These are phyloP conservation scores for Platygyra sinensis DNA, from an alignment of 64 coral and sea anemone genomes.

Conservation along the genomic window DNA sequence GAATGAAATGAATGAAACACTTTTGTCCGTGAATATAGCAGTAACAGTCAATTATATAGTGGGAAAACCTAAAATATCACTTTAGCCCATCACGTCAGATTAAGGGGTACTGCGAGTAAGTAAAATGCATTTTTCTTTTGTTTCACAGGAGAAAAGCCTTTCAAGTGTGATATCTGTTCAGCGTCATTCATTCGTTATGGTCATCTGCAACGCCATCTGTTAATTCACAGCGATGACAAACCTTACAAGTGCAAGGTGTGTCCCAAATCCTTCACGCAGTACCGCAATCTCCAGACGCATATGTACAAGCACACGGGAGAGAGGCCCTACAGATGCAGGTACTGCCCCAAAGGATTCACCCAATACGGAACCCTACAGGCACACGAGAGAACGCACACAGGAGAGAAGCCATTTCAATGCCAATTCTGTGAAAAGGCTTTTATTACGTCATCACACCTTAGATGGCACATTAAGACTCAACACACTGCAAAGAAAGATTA, in stretches of 20 bases:
- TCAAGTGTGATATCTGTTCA: constrained; percentile 86
- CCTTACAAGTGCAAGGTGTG: constrained; percentile 97
- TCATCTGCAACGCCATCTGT: constrained; percentile 92
- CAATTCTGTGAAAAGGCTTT: constrained; percentile 85
- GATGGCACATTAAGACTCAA: constrained; percentile 98
- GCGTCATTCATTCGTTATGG: constrained; percentile 95
- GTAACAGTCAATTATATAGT: no score
- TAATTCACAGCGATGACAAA: constrained; percentile 94
- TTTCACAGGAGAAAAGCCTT: constrained; percentile 88
- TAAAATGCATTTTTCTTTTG: neutral
- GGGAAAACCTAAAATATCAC: no score
- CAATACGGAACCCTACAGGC: constrained; percentile 89
- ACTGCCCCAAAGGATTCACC: constrained; percentile 93
- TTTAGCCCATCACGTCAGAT: no score
- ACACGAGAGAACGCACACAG: constrained; percentile 90
- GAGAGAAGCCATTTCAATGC: constrained; percentile 92
- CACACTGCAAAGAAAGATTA: constrained; percentile 50
- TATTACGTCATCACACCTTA: constrained; percentile 94
- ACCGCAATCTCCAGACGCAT: constrained; percentile 92
- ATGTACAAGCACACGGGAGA: constrained; percentile 98
- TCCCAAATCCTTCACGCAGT: constrained; percentile 92
- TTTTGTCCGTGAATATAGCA: no score
- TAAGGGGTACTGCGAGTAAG: no score
- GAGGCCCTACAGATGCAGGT: constrained; percentile 81
- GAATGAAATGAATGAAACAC: no score